These are phyloP conservation scores for Paedocypris micromegethes DNA, from an alignment of 2,797 vertebrate species.

Conservation along the genomic window DNA sequence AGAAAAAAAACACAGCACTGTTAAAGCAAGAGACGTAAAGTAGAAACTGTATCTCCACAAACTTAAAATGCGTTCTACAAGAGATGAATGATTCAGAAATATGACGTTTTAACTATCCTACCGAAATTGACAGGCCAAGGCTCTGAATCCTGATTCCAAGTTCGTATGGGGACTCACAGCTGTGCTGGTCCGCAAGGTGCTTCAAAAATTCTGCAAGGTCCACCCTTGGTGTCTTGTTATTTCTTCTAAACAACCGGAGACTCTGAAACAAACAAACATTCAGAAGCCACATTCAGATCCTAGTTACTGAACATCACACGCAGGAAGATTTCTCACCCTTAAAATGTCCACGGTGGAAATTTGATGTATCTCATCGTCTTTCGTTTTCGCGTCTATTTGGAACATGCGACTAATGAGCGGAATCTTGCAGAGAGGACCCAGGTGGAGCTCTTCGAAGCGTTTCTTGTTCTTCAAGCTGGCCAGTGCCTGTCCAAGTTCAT, in stretches of 20 bases:
- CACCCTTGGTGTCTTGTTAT: slow-evolving; percentile 49
- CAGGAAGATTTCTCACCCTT: slow-evolving; percentile 53
- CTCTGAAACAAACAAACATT: slow-evolving; percentile 53
- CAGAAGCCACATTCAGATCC: not conserved
- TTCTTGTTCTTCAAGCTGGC: slow-evolving; percentile 72
- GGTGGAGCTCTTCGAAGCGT: slow-evolving; percentile 68
- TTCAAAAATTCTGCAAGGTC: slow-evolving; percentile 74
- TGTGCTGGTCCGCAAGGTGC: slow-evolving; percentile 69
- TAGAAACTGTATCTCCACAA: no score
- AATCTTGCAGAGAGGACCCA: slow-evolving; percentile 74
- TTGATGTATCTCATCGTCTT: slow-evolving; percentile 72
- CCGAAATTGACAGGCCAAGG: slow-evolving; percentile 67
- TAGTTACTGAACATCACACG: not conserved
- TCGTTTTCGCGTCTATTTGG: slow-evolving; percentile 65
- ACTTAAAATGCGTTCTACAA: no score
- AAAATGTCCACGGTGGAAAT: slow-evolving; percentile 71
- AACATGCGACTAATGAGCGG: slow-evolving; percentile 70
- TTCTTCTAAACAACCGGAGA: slow-evolving; percentile 61
- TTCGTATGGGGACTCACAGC: slow-evolving; percentile 68
- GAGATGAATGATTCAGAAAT: no score
- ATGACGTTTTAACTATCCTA: slow-evolving; percentile 46
- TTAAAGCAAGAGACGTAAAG: not conserved
- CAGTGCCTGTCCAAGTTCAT: slow-evolving; percentile 69
- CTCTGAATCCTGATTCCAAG: slow-evolving; percentile 71
- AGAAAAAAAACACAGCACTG: not conserved